Evolutionary conservation across 23 tunicate genomes (phyloP).

Genomic region (Trididemnum miniatum): DNA sequence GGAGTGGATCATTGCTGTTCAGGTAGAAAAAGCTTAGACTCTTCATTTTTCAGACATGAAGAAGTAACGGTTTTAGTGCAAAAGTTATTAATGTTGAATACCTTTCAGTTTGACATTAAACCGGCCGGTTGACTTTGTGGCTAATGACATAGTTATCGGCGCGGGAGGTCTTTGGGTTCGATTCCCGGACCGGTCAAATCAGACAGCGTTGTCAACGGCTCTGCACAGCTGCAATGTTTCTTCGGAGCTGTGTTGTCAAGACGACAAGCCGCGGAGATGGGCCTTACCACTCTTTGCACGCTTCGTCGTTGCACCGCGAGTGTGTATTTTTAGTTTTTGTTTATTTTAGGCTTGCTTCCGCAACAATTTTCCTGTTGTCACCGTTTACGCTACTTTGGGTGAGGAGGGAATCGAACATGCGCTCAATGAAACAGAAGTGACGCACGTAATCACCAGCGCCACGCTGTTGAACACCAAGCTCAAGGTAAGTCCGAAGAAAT

Average conservation of each 20-base stretch:
- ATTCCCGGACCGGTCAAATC: no score
- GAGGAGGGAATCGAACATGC: slow-evolving; percentile 89
- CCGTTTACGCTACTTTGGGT: slow-evolving; percentile 94
- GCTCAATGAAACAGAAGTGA: slow-evolving; percentile 81
- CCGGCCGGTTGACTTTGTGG: not conserved
- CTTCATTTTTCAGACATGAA: not conserved
- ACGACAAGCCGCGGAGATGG: no score
- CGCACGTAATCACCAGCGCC: slow-evolving; percentile 74
- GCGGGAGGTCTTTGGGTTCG: no score
- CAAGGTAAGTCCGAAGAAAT: slow-evolving; percentile 38
- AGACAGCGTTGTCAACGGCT: no score
- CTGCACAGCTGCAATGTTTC: no score
- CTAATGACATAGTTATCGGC: no score
- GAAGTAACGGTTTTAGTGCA: not conserved
- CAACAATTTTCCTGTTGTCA: slow-evolving; percentile 69
- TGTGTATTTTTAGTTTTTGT: not conserved
- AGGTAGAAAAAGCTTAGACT: slow-evolving; percentile 19
- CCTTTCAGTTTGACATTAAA: not conserved
- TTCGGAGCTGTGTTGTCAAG: no score
- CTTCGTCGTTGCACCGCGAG: not conserved
- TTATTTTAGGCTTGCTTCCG: slow-evolving; percentile 74
- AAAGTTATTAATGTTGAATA: no score
- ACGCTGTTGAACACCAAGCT: slow-evolving; percentile 59
- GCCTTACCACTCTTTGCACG: not conserved
- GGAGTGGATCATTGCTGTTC: slow-evolving; percentile 95